phyloP scores from a whole-genome alignment of 2,113 vertebrate species.

The Otocyon megalotis region DNA sequence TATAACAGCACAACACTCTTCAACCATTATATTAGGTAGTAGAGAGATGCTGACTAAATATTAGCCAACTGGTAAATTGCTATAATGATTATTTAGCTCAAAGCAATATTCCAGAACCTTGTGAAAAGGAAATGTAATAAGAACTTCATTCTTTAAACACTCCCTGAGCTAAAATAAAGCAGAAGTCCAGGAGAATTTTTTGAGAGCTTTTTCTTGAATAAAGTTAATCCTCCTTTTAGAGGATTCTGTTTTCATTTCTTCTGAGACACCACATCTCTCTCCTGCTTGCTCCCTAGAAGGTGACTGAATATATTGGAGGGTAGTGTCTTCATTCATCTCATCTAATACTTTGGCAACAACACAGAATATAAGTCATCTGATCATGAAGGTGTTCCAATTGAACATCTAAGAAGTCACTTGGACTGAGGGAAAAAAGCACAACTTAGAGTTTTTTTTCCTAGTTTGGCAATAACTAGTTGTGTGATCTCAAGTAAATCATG shows the following conservation, averaged over 20 bases:
- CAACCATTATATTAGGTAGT: background rate
- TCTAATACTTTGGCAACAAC: background rate
- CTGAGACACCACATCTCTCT: background rate
- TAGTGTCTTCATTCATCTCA: background rate
- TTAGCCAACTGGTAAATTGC: constrained; percentile 64
- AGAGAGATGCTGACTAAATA: constrained; percentile 59
- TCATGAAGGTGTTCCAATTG: background rate
- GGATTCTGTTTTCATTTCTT: background rate
- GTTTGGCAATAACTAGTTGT: background rate
- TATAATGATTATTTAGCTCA: constrained; percentile 52
- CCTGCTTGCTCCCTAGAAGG: background rate
- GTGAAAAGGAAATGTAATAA: constrained; percentile 56
- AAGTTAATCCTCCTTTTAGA: constrained; percentile 26
- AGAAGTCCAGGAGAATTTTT: constrained; percentile 9
- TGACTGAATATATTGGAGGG: background rate
- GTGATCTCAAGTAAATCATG: constrained; percentile 9
- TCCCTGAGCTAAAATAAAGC: constrained; percentile 49
- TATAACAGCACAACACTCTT: constrained; percentile 33
- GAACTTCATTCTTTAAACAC: constrained; percentile 52
- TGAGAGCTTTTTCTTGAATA: constrained; percentile 53
- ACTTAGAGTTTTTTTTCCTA: background rate
- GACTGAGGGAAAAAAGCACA: background rate
- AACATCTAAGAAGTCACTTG: background rate
- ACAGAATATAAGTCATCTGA: background rate
- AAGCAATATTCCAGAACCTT: constrained; percentile 48